These are phyloP conservation scores for Miltochrista miniata DNA, from an alignment of 2,888 invertebrate species.

Conservation along the genomic window DNA sequence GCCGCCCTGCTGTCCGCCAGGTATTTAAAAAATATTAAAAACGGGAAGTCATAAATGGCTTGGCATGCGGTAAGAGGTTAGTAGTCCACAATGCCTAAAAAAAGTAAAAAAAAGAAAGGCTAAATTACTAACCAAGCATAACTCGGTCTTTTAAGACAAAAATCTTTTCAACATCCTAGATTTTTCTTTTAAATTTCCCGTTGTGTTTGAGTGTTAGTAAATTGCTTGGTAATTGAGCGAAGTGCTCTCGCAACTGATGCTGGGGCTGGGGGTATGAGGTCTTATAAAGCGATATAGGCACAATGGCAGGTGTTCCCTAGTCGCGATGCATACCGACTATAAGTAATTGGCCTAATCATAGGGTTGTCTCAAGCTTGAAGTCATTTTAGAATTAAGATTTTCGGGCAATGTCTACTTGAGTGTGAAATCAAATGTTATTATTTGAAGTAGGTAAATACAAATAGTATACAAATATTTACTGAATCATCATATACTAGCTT, in stretches of 20 bases:
- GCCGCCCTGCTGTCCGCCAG: no score
- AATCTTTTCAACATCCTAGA: conserved; percentile 1
- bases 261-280: conserved; percentile 34
- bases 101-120: no score
- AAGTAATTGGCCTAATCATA: conserved; percentile 76
- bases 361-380: conserved; percentile 47
- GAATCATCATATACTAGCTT: no score
- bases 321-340: conserved; percentile 68
- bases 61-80: no score
- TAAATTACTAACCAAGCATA: no score
- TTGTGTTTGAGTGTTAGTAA: conserved; percentile 22
- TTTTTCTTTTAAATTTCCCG: conserved; percentile 4
- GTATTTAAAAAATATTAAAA: no score
- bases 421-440: background rate
- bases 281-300: conserved; percentile 63
- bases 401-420: background rate
- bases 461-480: no score
- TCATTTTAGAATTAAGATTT: background rate
- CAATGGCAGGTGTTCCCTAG: conserved; percentile 70
- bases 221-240: conserved; percentile 55
- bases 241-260: conserved; percentile 32
- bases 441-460: background rate
- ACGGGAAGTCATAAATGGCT: no score
- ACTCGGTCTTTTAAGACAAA: conserved; percentile 1
- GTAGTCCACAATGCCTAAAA: no score